Base-by-base conservation (phyloP, 1,140 invertebrate species). In the Stratiolaelaps scimitus region DNA sequence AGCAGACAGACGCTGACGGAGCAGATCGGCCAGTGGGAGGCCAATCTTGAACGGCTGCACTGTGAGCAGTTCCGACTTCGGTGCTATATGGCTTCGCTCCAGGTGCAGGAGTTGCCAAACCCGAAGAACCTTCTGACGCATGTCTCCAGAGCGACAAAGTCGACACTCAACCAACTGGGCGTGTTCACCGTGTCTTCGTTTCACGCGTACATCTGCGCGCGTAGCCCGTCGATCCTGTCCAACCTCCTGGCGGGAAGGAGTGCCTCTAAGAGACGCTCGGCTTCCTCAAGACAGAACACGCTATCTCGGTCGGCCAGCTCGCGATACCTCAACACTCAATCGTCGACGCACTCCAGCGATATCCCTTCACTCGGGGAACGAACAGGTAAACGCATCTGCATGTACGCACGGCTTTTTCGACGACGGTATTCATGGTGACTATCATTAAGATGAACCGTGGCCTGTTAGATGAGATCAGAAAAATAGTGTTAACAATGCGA, bases 171-270 rank as follows among this genome's bases (percentile, higher is more conserved):
- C 78, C 89, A 91, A 73, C 79, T 96, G 70, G 92, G 92, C 53
- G 91, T 96, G 64, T 96, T 97, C 80, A 96, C 92, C 20, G 92
- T 96, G 47, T 95, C 91, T 45, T 94, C 91, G 56, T 94, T 97
- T 80, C 92, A 98, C 75, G 92, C 92, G 68, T 92, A 94, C 76
- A 93, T 96, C 67, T 95, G 92, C 75, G 91, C 92, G 29, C 82
- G 93, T 64, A 91, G 88, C 74, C 89, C 89, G 28, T 92, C 89
- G 60, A 78, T 92, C 69, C 81, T 94, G 48, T 92, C 92, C 78
- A 93, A 92, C 79, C 78, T 94, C 70, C 79, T 93, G 64, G 89
- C 89, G 26, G 89, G 89, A 64, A 81, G 90, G 66, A 89, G 89
- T 6, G 88, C 88, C 23, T 91, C 89, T 46, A 90, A 91, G 75